Base-by-base conservation (phyloP, 2,888 invertebrate species). In the Agonopterix heracliana region DNA sequence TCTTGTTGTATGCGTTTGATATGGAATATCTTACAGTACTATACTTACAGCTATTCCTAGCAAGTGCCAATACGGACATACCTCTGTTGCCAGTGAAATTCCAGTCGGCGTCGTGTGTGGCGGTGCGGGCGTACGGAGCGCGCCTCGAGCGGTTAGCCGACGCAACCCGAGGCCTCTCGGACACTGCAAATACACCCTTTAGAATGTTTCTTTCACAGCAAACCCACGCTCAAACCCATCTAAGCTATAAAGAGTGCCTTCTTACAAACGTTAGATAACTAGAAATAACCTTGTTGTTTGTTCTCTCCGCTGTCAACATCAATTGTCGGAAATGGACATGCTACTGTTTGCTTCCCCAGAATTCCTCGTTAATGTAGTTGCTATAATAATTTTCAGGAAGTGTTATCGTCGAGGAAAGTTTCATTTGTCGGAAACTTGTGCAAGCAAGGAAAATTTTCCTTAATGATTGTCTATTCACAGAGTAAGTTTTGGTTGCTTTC, bases 51-150 rank as follows among this genome's bases (percentile, higher is more conserved):
- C 26, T 26, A 26, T 7, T 26, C 26, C 5, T n/a, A n/a, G n/a
- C n/a, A 26, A 26, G 26, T 26, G 7, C 5, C 26, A 26, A 26
- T 26, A 26, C 26, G 26, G 26, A 38, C 62, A 48, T 71, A 87
- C 87, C 87, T 78, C 87, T 79, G 35, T 79, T 84, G 2, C 87
- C 87, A 2, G 86, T 87, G 54, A 87, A 87, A 61, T 87, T 87
- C 88, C 88, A 88, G 64, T 88, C 87, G 0, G 74, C 64, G 47
- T 88, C 86, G 47, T 86, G 86, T 50, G 74, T 69, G 61, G 78
- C 71, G 55, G 81, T 81, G 2, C 79, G 71, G 1, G 85, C 84
- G 60, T 69, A 81, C 1, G 88, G 88, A 9, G 88, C 61, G 2
- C 88, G 81, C 56, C 88, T 60, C 38, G 88, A 87, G 53, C 87